phyloP scores from a whole-genome alignment of 2,888 invertebrate species.

The Pterobdella sp. region DNA sequence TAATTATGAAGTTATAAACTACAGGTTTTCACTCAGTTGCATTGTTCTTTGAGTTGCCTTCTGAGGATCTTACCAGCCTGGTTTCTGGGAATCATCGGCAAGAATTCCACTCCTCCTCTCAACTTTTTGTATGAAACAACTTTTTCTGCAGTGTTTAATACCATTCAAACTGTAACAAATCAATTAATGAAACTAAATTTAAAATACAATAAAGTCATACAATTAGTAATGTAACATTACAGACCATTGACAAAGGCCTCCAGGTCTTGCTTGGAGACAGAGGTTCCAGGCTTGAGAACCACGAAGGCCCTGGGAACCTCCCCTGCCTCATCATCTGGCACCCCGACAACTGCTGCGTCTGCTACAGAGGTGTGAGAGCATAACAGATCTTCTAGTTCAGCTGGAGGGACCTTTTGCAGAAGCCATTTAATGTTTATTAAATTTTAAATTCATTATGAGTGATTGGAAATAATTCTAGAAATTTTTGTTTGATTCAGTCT shows the following conservation, averaged over 20 bases:
- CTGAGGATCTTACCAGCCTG: slow-evolving; percentile 32
- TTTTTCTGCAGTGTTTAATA: slow-evolving; percentile 23
- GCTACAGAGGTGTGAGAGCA: slow-evolving; percentile 24
- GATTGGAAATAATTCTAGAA: too few relatives aligned
- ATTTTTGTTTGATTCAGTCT: too few relatives aligned
- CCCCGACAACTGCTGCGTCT: slow-evolving; percentile 32
- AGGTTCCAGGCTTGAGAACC: slow-evolving; percentile 25
- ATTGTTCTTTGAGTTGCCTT: slow-evolving; percentile 23
- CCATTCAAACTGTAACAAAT: neutral
- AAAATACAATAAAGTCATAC: neutral
- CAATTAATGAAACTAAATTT: neutral
- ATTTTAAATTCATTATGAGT: too few relatives aligned
- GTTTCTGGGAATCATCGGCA: slow-evolving; percentile 29
- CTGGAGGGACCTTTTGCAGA: slow-evolving; percentile 30
- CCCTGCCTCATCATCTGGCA: slow-evolving; percentile 26
- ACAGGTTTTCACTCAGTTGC: too few relatives aligned
- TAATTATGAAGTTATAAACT: too few relatives aligned
- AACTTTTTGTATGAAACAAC: slow-evolving; percentile 31
- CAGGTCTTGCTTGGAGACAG: slow-evolving; percentile 21
- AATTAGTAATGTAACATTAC: neutral
- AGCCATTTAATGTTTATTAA: too few relatives aligned
- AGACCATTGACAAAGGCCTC: slow-evolving; percentile 23
- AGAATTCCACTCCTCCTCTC: slow-evolving; percentile 30
- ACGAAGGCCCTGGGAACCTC: slow-evolving; percentile 33
- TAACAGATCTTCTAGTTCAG: slow-evolving; percentile 32